Conservation (phyloP, 2,888 invertebrate genomes). For the Noctua pronuba region DNA sequence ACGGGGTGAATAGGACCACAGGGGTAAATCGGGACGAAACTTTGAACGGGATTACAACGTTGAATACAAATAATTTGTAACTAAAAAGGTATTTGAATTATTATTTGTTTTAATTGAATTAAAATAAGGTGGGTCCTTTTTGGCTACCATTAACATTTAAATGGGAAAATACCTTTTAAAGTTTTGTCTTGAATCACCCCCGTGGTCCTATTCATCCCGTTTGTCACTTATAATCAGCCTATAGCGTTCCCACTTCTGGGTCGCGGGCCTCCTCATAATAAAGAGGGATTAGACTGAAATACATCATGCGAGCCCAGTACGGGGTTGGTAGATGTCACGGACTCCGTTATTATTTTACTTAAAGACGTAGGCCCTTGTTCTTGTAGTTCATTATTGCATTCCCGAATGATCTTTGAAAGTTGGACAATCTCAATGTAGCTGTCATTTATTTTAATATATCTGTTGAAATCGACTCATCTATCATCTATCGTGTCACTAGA, state of each 20-base stretch:
- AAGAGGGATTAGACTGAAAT: neutral
- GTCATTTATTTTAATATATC: neutral
- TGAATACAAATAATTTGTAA: no score
- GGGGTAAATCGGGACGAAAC: no score
- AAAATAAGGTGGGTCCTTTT: no score
- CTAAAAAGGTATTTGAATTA: no score
- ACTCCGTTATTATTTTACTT: neutral
- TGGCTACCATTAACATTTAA: no score
- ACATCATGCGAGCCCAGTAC: neutral
- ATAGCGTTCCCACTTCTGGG: neutral
- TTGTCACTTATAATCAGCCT: neutral
- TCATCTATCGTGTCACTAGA: slow-evolving; percentile 7
- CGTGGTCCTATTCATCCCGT: no score
- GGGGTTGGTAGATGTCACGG: neutral
- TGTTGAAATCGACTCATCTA: slow-evolving; percentile 20
- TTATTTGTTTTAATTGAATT: no score
- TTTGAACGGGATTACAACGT: no score
- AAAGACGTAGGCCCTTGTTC: neutral
- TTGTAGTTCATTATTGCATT: neutral
- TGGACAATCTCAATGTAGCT: neutral
- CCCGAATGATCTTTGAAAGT: neutral
- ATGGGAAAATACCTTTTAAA: no score
- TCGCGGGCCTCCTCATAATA: neutral
- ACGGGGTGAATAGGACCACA: no score
- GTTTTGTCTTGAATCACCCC: no score